Percentiles rank a stretch among this genome's conserved stretches.
Evolutionary conservation across 2,888 invertebrate genomes (phyloP).

Genomic region (Chymomyza fuscimana): DNA sequence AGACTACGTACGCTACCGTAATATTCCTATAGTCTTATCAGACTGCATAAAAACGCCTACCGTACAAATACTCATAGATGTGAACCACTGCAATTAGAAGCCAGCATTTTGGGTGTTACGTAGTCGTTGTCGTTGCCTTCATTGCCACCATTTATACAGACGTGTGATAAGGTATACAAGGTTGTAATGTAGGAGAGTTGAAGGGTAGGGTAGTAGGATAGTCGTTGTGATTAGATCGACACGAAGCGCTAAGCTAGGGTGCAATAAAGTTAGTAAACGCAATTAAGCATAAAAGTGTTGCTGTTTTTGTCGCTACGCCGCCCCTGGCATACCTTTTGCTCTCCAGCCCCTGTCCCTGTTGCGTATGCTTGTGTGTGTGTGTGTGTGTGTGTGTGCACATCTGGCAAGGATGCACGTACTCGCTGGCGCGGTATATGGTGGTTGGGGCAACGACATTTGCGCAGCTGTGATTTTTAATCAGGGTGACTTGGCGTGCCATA

Average conservation of each 20-base stretch:
- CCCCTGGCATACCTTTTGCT: not conserved
- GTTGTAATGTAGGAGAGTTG: not conserved
- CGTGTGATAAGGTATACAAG: not conserved
- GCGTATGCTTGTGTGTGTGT: slow-evolving; percentile 9
- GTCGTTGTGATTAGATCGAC: slow-evolving; percentile 5
- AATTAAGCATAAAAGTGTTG: slow-evolving; percentile 29
- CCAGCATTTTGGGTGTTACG: not conserved
- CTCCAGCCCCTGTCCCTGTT: not conserved
- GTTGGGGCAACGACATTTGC: slow-evolving; percentile 12
- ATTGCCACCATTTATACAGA: not conserved
- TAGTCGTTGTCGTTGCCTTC: not conserved
- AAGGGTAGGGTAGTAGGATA: not conserved
- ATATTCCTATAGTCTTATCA: slow-evolving; percentile 16
- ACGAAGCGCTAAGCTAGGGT: slow-evolving; percentile 12
- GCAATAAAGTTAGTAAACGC: slow-evolving; percentile 19
- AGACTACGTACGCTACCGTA: slow-evolving; percentile 11
- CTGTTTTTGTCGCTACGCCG: not conserved
- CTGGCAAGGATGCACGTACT: slow-evolving; percentile 4
- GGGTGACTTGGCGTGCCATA: slow-evolving; percentile 3
- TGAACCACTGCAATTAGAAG: slow-evolving; percentile 43
- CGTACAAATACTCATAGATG: slow-evolving; percentile 24
- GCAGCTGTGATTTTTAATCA: slow-evolving; percentile 23
- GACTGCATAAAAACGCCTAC: slow-evolving; percentile 32
- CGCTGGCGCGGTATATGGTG: slow-evolving; percentile 15
- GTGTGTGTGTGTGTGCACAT: slow-evolving; percentile 7